phyloP scores from a whole-genome alignment of 53 echinoderm and acorn worm species.

The Henricia sp. region DNA sequence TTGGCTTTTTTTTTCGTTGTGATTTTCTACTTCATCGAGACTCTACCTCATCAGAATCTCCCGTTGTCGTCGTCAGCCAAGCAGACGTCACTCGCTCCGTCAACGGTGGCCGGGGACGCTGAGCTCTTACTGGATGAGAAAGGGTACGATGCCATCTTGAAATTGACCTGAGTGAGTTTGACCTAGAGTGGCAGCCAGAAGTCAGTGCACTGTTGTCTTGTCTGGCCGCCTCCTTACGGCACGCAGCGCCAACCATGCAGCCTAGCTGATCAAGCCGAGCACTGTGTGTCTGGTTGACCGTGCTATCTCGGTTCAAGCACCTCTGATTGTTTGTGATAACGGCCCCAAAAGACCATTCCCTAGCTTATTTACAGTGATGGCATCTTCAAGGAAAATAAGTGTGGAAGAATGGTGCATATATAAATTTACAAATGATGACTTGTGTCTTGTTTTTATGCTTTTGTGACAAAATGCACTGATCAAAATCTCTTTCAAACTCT shows the following conservation, averaged over 20 bases:
- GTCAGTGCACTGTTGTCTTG: slow-evolving; percentile 59
- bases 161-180: slow-evolving; percentile 1
- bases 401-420: neutral
- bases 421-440: neutral
- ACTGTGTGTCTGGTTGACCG: neutral
- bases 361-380: slow-evolving; percentile 37
- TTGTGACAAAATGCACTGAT: too few relatives aligned
- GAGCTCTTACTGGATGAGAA: neutral
- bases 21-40: neutral
- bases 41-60: neutral
- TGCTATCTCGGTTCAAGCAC: slow-evolving; percentile 46
- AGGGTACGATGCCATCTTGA: slow-evolving; percentile 50
- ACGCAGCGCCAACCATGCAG: neutral
- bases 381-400: slow-evolving; percentile 52
- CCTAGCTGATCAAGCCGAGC: neutral
- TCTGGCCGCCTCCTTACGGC: neutral
- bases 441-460: too few relatives aligned
- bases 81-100: slow-evolving; percentile 40
- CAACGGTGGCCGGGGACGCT: neutral
- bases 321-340: slow-evolving; percentile 49
- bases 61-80: neutral
- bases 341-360: slow-evolving; percentile 18
- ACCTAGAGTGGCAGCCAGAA: slow-evolving; percentile 30
- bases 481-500: too few relatives aligned
- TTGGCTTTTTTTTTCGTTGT: neutral